These are phyloP conservation scores for Epizoanthus scotinus DNA, from an alignment of 92 coral and sea anemone species.

Conservation along the genomic window DNA sequence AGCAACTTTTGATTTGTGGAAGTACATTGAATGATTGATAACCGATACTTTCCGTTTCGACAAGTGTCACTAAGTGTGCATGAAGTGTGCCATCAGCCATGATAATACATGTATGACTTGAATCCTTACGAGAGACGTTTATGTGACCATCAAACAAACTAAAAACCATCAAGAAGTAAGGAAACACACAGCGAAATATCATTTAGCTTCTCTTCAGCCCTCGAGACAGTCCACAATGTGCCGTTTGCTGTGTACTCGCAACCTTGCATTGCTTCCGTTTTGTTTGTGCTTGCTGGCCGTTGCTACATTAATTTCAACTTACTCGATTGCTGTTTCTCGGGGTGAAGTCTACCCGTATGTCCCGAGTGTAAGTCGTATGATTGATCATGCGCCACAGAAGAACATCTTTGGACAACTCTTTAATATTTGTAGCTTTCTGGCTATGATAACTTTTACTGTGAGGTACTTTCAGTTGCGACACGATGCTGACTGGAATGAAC, in stretches of 20 bases:
- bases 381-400: conserved; percentile 72
- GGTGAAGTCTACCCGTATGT: conserved; percentile 77
- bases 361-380: conserved; percentile 71
- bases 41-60: not conserved
- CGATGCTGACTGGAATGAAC: conserved; percentile 87
- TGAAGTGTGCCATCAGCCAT: no score
- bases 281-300: conserved; percentile 55
- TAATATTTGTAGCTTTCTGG: conserved; percentile 69
- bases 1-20: not conserved
- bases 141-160: no score
- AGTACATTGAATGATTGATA: not conserved
- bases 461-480: conserved; percentile 83
- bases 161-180: not conserved
- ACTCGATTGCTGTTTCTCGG: conserved; percentile 50
- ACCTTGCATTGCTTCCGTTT: conserved; percentile 74
- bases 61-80: no score
- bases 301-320: conserved; percentile 65
- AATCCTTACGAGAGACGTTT: no score
- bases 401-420: conserved; percentile 83
- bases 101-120: no score
- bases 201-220: not conserved
- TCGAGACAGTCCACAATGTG: conserved; percentile 34
- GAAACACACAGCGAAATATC: not conserved
- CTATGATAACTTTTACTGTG: conserved; percentile 62
- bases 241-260: conserved; percentile 51